phyloP scores from a whole-genome alignment of 1,140 invertebrate genomes.

The Rhyzopertha dominica region DNA sequence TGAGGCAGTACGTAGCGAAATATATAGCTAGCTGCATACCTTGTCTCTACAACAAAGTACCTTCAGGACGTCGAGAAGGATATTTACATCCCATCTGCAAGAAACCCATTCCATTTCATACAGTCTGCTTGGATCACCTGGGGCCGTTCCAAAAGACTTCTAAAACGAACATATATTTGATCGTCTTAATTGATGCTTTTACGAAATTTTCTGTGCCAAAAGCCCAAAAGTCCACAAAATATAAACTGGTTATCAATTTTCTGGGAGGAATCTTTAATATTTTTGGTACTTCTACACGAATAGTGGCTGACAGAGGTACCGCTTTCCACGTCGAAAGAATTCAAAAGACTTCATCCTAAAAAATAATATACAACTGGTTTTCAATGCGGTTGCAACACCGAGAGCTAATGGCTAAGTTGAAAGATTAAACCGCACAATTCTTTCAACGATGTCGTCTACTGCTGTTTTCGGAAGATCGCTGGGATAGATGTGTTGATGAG shows the following conservation, averaged over 20 bases:
- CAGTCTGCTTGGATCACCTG: conserved; percentile 34
- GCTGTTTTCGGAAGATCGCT: conserved; percentile 12
- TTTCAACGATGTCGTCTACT: no score
- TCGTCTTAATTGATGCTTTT: conserved; percentile 14
- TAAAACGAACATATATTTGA: conserved; percentile 9
- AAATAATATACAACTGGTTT: no score
- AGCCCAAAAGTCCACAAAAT: conserved; percentile 6
- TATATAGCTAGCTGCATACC: conserved; percentile 13
- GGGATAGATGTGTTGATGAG: no score
- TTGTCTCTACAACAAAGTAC: conserved; percentile 8
- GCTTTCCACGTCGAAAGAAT: no score
- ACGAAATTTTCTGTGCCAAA: conserved; percentile 14
- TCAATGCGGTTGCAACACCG: no score
- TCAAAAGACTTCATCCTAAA: no score
- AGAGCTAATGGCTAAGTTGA: no score
- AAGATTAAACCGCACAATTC: no score
- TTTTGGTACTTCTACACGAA: no score
- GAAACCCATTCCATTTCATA: conserved; percentile 29
- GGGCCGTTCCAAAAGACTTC: conserved; percentile 32
- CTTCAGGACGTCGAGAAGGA: conserved; percentile 22
- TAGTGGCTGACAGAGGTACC: no score
- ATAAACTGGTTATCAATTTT: conserved; percentile 5
- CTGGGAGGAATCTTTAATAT: conserved; percentile 3
- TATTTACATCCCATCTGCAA: conserved; percentile 33
- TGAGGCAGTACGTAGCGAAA: conserved; percentile 14